Evolutionary conservation across 1,140 invertebrate genomes (phyloP).

Genomic region (Kradibia gibbosae): DNA sequence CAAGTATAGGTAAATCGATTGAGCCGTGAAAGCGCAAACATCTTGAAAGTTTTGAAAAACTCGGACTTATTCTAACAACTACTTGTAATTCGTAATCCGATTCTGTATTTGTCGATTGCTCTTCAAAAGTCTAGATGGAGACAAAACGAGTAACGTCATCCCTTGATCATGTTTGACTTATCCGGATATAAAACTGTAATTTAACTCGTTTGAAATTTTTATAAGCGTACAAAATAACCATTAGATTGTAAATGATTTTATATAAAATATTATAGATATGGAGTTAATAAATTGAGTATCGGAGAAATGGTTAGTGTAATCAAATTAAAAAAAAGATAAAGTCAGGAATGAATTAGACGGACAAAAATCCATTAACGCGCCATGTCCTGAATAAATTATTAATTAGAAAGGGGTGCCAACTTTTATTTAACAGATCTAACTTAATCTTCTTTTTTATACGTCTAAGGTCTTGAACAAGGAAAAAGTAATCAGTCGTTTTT

Average conservation of each 20-base stretch:
- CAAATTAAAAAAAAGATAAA: not conserved
- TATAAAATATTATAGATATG: not conserved
- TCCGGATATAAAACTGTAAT: not conserved
- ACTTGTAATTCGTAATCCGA: conserved; percentile 25
- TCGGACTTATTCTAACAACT: not conserved
- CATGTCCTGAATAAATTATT: conserved; percentile 64
- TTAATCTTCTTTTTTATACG: conserved; percentile 47
- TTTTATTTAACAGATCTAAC: conserved; percentile 30
- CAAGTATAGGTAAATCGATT: not conserved
- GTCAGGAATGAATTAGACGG: conserved; percentile 38
- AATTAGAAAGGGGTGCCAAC: conserved; percentile 53
- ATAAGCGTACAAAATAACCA: too few species aligned
- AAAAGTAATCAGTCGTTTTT: not conserved
- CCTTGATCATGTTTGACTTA: not conserved
- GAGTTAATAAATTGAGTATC: not conserved
- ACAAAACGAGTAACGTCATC: not conserved
- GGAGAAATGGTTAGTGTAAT: not conserved
- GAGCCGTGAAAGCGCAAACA: not conserved
- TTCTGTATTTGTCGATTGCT: conserved; percentile 11
- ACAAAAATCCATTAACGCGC: conserved; percentile 35
- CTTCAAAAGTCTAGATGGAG: not conserved
- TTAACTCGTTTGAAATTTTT: not conserved
- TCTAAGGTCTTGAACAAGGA: not conserved
- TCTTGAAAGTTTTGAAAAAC: conserved; percentile 30
- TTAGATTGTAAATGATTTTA: too few species aligned